phyloP scores from a whole-genome alignment of 2,888 invertebrate species.

The Stenchaetothrips biformis region DNA sequence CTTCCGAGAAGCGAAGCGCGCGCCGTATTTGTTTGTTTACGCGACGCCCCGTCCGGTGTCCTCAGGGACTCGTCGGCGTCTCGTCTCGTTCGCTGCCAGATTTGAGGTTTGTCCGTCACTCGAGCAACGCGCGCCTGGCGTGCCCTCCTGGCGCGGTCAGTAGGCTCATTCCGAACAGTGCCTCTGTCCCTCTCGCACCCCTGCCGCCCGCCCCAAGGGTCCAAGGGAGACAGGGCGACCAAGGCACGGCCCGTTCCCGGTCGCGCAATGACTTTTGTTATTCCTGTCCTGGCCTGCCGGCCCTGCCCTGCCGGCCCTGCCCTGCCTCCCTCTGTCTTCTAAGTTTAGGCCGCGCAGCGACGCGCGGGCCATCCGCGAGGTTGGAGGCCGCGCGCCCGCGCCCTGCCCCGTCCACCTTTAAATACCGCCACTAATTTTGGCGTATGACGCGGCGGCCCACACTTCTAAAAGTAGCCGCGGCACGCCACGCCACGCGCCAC shows the following conservation, averaged over 20 bases:
- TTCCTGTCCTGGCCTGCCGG: background rate
- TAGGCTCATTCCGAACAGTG: background rate
- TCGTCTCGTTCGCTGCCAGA: no score
- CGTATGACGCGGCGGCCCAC: constrained; percentile 4
- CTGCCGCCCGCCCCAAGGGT: background rate
- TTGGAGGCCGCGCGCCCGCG: background rate
- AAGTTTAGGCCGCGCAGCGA: background rate
- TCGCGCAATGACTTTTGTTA: constrained; percentile 18
- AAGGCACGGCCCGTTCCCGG: background rate
- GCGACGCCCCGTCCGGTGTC: no score
- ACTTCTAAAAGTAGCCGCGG: background rate
- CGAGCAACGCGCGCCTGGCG: background rate
- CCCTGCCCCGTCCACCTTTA: background rate
- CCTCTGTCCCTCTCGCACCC: background rate
- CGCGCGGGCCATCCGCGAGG: no score
- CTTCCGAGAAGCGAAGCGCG: no score
- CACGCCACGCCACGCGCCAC: no score
- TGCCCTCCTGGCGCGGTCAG: no score
- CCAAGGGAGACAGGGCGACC: background rate
- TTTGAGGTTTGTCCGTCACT: no score
- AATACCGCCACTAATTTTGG: constrained; percentile 10
- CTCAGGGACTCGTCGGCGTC: no score
- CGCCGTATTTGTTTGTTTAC: no score
- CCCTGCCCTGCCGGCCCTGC: no score
- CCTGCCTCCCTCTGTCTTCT: background rate